These are phyloP conservation scores for Meriones unguiculatus DNA, from an alignment of 2,113 vertebrate species.

Conservation along the genomic window DNA sequence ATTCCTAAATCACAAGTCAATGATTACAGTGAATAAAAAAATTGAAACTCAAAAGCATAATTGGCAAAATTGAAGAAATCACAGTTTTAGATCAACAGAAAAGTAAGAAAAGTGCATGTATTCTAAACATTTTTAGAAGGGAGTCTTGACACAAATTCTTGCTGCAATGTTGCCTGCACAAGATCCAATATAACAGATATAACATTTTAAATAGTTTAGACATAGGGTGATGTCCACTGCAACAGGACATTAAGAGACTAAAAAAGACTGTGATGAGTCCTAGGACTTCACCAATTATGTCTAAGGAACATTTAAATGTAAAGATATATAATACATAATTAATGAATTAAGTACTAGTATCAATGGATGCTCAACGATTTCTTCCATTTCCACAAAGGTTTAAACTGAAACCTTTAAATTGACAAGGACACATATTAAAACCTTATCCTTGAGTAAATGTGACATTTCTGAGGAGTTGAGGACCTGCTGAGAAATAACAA, in stretches of 20 bases:
- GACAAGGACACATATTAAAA: background rate
- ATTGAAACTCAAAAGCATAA: conserved; percentile 14
- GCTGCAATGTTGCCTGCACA: background rate
- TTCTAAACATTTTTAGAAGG: background rate
- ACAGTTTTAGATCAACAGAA: background rate
- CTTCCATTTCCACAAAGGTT: background rate
- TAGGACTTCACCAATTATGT: background rate
- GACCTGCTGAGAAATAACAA: background rate
- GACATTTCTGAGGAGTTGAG: background rate
- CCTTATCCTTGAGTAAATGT: background rate
- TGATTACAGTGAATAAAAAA: background rate
- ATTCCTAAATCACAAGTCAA: background rate
- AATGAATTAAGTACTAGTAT: background rate
- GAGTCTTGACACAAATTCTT: background rate
- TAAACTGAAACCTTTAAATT: background rate
- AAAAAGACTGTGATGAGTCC: background rate
- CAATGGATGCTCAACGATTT: background rate
- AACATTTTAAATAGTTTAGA: background rate
- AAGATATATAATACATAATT: background rate
- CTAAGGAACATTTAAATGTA: background rate
- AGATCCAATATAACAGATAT: background rate
- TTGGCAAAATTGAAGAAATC: background rate
- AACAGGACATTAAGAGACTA: background rate
- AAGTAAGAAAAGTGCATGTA: background rate
- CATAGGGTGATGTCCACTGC: accelerated